phyloP scores from a whole-genome alignment of 2,113 vertebrate genomes.

The Scopus umbretta region DNA sequence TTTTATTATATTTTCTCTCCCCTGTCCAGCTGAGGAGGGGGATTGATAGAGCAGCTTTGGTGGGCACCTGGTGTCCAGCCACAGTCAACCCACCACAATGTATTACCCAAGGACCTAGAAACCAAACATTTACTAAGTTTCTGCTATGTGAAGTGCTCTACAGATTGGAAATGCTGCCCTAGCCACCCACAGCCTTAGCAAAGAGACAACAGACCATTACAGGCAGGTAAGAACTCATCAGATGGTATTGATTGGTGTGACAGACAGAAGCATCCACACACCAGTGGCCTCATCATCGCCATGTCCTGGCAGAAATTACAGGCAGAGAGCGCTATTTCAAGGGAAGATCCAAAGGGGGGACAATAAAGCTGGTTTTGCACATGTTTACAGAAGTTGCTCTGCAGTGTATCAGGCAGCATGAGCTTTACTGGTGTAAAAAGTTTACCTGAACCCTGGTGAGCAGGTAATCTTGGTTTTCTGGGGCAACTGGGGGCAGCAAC shows the following conservation, averaged over 20 bases:
- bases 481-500: accelerated
- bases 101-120: neutral
- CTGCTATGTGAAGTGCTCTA: neutral
- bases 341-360: neutral
- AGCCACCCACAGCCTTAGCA: neutral
- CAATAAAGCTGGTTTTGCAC: neutral
- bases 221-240: neutral
- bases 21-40: too few species aligned
- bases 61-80: too few species aligned
- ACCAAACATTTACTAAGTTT: neutral
- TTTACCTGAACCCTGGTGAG: neutral
- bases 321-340: neutral
- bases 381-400: neutral
- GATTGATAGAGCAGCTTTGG: too few species aligned
- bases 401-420: neutral
- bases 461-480: neutral
- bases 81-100: too few species aligned
- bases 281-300: neutral
- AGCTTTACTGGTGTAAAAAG: neutral
- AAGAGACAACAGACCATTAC: neutral
- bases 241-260: neutral
- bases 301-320: neutral
- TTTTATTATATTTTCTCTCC: too few species aligned
- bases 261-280: accelerated
- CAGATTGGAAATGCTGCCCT: neutral